A percentile compares a stretch with the other conserved stretches of the same genome.
Conservation (phyloP, 1,140 invertebrate genomes). For the Pemphigus obesinymphae region DNA sequence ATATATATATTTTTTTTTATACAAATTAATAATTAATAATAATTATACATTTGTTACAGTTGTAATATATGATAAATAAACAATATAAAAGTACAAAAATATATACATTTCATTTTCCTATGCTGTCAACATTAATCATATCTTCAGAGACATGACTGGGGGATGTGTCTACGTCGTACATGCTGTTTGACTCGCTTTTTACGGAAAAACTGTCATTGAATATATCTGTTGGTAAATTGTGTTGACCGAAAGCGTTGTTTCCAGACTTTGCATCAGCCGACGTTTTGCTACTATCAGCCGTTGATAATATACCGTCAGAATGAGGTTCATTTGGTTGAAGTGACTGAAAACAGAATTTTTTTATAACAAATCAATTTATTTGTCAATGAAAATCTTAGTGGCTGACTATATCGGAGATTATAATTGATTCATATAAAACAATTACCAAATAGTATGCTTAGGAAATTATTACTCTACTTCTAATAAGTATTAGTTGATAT, state of each 20-base stretch:
- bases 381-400: too few species aligned
- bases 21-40: too few species aligned
- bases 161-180: constrained; percentile 70
- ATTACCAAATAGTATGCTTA: too few species aligned
- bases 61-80: constrained; percentile 5
- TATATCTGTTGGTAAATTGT: not conserved
- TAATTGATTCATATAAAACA: too few species aligned
- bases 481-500: too few species aligned
- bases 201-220: constrained; percentile 46
- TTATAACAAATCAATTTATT: not conserved
- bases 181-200: constrained; percentile 73
- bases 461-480: too few species aligned
- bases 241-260: not conserved
- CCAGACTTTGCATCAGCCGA: not conserved
- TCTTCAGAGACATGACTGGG: constrained; percentile 67
- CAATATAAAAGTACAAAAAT: not conserved
- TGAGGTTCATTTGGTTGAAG: constrained; percentile 8
- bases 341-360: not conserved
- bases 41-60: not conserved
- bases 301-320: not conserved
- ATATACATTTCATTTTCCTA: constrained; percentile 43
- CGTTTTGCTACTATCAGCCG: not conserved
- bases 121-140: constrained; percentile 62
- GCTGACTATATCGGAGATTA: too few species aligned
- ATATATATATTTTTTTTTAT: constrained; percentile 14